Conservation (phyloP, 2,113 vertebrate species). For the Ctenodactylus gundi region DNA sequence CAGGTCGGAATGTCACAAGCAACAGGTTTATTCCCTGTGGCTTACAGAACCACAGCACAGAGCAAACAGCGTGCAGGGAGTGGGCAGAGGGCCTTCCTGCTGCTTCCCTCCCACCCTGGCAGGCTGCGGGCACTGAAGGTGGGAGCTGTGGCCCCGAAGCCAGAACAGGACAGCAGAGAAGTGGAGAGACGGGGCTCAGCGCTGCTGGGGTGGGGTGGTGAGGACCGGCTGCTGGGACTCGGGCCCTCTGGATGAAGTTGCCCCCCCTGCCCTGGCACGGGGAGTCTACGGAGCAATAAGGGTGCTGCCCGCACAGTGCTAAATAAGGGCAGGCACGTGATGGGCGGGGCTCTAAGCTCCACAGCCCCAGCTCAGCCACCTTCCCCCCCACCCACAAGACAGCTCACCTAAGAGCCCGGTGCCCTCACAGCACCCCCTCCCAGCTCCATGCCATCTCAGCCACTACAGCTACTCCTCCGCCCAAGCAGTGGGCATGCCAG, state of each 20-base stretch:
- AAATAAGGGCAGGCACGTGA: neutral
- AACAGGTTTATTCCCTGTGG: conserved; percentile 67
- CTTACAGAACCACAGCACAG: conserved; percentile 51
- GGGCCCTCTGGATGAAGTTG: neutral
- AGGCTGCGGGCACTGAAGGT: too few species aligned
- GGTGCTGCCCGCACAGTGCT: neutral
- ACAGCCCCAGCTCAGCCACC: neutral
- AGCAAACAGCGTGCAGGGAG: neutral
- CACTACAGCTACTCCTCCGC: neutral
- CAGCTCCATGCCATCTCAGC: neutral
- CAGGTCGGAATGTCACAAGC: conserved; percentile 67
- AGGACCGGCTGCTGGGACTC: neutral
- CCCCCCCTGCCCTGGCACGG: neutral
- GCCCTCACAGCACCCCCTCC: neutral
- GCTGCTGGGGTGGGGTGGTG: neutral
- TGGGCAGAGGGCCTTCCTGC: neutral
- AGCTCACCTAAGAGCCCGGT: neutral
- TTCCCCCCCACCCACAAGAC: neutral
- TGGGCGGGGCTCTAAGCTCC: neutral
- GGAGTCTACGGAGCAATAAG: neutral
- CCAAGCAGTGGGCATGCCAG: neutral
- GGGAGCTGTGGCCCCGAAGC: neutral
- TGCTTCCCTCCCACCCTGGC: neutral
- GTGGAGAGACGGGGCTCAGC: neutral
- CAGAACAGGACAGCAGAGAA: fast-evolving